Evolutionary conservation across 35 echinoderm and acorn worm genomes (phyloP).

Genomic region (Apostichopus californicus): DNA sequence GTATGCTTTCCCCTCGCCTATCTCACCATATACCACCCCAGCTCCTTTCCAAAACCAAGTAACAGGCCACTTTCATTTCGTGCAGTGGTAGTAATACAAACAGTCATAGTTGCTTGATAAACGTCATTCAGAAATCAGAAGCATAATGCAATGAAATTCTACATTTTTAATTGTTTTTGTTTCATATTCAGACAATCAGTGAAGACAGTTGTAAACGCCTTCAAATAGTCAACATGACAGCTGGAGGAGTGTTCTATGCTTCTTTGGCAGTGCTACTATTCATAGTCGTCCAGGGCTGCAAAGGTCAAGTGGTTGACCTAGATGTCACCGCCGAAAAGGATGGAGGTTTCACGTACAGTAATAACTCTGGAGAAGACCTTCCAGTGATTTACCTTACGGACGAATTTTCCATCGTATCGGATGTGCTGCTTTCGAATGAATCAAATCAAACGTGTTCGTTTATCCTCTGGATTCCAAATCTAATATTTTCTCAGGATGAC

Average conservation of each 20-base stretch:
- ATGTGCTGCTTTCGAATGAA: background rate
- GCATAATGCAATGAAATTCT: too few relatives aligned
- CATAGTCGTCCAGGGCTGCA: background rate
- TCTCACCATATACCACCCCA: too few relatives aligned
- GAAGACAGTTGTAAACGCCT: too few relatives aligned
- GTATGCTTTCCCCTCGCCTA: too few relatives aligned
- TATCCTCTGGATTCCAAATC: background rate
- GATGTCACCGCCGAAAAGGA: background rate
- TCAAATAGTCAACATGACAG: background rate
- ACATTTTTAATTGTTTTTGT: too few relatives aligned
- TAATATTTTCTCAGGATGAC: background rate
- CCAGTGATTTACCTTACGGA: slow-evolving; percentile 18
- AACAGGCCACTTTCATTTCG: too few relatives aligned
- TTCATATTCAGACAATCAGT: too few relatives aligned
- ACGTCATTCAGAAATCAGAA: too few relatives aligned
- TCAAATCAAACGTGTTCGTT: background rate
- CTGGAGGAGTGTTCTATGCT: background rate
- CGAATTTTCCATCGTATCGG: background rate
- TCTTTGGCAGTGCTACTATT: background rate
- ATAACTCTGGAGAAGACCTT: slow-evolving; percentile 3
- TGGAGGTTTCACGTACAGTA: background rate
- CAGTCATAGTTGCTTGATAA: too few relatives aligned
- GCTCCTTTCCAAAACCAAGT: too few relatives aligned
- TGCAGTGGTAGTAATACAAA: too few relatives aligned
- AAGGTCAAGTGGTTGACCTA: background rate